Conservation (phyloP, 2,113 vertebrate genomes). For the Aramus guarauna region DNA sequence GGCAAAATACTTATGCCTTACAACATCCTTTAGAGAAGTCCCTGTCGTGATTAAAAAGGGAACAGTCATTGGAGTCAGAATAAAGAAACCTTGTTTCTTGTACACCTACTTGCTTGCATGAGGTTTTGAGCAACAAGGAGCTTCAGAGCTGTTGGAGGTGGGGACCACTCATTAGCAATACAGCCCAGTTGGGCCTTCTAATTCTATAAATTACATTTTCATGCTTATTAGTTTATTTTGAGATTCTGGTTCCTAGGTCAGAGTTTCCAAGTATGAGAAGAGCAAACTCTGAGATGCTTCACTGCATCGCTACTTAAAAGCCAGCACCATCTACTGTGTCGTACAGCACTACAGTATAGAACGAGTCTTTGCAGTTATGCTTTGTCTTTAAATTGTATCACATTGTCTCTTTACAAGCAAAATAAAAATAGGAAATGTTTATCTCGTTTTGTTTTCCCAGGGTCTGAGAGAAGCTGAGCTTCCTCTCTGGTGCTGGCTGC, state of each 20-base stretch:
- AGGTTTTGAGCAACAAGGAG: background rate
- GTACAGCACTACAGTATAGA: background rate
- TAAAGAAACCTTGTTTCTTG: background rate
- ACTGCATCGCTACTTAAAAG: background rate
- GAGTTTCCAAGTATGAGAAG: slow-evolving; percentile 13
- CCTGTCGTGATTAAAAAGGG: background rate
- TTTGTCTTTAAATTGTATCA: background rate
- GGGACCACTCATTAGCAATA: background rate
- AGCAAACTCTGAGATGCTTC: background rate
- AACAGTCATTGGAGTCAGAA: background rate
- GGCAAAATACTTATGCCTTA: background rate
- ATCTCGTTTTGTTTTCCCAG: background rate
- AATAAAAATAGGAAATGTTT: background rate
- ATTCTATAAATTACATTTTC: background rate
- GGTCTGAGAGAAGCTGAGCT: background rate
- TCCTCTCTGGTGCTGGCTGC: background rate
- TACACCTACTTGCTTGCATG: background rate
- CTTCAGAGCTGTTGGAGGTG: background rate
- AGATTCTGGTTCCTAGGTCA: background rate
- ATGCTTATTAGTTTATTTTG: background rate
- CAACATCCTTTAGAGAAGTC: background rate
- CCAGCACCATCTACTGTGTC: background rate
- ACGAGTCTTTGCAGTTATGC: background rate
- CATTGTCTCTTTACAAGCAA: background rate
- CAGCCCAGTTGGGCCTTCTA: background rate